Evolutionary conservation across 2,888 invertebrate genomes (phyloP).

Genomic region (Thysanoteuthis rhombus): DNA sequence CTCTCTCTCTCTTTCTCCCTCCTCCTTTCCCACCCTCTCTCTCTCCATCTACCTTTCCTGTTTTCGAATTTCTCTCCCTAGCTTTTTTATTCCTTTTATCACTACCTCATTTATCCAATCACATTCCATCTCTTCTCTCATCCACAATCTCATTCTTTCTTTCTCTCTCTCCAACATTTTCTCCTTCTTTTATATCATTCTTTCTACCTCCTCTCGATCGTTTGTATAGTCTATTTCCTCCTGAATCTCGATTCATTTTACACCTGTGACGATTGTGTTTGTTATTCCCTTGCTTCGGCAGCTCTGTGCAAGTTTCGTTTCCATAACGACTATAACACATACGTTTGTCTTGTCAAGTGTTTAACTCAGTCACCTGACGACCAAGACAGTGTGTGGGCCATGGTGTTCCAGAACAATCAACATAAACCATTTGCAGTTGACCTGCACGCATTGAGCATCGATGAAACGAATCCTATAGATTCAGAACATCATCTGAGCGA

Average conservation of each 20-base stretch:
- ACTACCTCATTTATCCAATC: neutral
- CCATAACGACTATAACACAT: neutral
- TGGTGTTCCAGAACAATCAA: neutral
- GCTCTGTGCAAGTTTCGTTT: neutral
- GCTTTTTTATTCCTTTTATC: no score
- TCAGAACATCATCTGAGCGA: neutral
- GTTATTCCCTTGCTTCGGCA: neutral
- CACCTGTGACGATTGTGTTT: neutral
- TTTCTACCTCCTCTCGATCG: neutral
- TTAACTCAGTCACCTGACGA: neutral
- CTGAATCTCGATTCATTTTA: neutral
- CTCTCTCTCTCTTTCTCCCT: neutral
- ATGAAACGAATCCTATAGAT: neutral
- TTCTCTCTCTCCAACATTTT: no score
- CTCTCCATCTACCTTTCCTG: no score
- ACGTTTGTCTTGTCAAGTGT: neutral
- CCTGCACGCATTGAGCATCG: neutral
- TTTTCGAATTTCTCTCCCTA: no score
- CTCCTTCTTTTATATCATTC: no score
- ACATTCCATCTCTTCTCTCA: neutral
- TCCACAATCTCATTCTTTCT: no score
- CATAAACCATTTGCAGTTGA: neutral
- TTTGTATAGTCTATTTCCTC: neutral
- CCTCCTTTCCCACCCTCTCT: neutral
- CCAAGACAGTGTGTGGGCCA: neutral